Conservation (phyloP, 2,113 vertebrate species). For the Vicugna pacos region DNA sequence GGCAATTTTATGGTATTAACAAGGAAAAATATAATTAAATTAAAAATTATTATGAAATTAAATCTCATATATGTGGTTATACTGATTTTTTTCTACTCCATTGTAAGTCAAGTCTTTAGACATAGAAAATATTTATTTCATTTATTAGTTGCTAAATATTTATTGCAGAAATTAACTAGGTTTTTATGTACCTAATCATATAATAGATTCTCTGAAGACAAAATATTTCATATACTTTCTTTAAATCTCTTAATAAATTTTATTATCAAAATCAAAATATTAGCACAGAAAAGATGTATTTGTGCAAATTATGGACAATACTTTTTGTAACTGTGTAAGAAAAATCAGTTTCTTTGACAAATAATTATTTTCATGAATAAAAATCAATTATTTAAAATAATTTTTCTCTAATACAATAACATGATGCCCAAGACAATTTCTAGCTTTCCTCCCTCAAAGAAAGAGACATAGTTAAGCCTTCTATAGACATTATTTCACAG, state of each 20-base stretch:
- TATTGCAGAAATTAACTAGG: not conserved
- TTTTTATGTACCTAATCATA: not conserved
- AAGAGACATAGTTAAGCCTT: not conserved
- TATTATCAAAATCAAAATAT: not conserved
- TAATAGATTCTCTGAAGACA: not conserved
- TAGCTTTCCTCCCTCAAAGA: accelerated
- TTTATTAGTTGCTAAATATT: not conserved
- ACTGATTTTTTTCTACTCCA: not conserved
- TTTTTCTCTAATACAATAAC: not conserved
- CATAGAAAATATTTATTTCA: not conserved
- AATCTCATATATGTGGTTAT: not conserved
- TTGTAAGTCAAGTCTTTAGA: not conserved
- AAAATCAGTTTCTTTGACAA: not conserved
- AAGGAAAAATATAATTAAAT: not conserved
- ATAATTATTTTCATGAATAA: not conserved
- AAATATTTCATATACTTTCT: not conserved
- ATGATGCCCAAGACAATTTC: not conserved
- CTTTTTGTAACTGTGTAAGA: not conserved
- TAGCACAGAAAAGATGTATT: not conserved
- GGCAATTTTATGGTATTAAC: not conserved
- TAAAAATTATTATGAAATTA: not conserved
- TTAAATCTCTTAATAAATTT: not conserved
- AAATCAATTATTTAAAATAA: not conserved
- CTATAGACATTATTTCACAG: not conserved
- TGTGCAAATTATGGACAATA: not conserved